Conservation (phyloP, 2,888 invertebrate genomes). For the Sthenelais limicola region DNA sequence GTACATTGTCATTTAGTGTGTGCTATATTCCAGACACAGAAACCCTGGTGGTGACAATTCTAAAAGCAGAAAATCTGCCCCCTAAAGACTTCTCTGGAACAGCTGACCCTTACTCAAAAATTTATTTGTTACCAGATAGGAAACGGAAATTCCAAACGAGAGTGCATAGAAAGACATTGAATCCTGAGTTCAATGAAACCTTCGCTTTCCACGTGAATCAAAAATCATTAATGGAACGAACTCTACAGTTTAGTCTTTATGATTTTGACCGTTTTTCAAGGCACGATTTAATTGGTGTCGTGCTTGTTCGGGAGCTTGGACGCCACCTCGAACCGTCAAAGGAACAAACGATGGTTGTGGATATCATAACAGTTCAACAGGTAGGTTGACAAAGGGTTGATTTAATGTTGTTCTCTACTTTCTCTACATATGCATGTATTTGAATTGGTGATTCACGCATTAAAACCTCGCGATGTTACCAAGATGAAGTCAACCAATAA, state of each 20-base stretch:
- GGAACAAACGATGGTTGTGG: conserved; percentile 89
- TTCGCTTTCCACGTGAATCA: conserved; percentile 87
- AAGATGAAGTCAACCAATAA: too few relatives aligned
- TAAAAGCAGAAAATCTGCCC: conserved; percentile 82
- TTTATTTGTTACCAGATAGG: conserved; percentile 86
- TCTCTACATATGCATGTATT: too few relatives aligned
- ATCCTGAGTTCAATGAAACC: conserved; percentile 87
- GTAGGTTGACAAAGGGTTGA: conserved; percentile 50
- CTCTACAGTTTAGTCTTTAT: conserved; percentile 88
- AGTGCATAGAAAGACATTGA: conserved; percentile 83
- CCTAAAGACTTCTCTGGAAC: conserved; percentile 88
- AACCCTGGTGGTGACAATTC: conserved; percentile 84
- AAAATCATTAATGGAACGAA: conserved; percentile 82
- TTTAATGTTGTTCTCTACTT: too few relatives aligned
- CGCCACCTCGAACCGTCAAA: conserved; percentile 83
- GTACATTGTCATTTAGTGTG: conserved; percentile 78
- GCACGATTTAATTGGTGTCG: conserved; percentile 89
- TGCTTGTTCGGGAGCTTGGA: conserved; percentile 83
- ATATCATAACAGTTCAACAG: conserved; percentile 79
- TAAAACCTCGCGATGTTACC: too few relatives aligned
- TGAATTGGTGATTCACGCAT: too few relatives aligned
- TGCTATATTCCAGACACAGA: conserved; percentile 87
- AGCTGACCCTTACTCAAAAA: conserved; percentile 90
- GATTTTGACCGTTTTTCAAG: conserved; percentile 91
- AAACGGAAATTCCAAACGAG: conserved; percentile 73